phyloP scores from a whole-genome alignment of 2,888 invertebrate genomes.

The Tipula vernalis region DNA sequence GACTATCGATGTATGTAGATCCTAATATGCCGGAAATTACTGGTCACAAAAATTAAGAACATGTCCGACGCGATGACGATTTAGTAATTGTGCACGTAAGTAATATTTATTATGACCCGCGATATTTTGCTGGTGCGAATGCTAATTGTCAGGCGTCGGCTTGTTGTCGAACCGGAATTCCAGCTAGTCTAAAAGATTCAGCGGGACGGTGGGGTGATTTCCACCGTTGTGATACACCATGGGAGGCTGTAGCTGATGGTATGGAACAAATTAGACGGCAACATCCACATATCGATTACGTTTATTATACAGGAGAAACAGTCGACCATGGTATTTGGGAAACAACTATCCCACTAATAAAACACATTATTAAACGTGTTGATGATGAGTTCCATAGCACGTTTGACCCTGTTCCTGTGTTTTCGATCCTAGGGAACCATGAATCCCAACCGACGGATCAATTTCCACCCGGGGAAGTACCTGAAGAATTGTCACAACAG shows the following conservation, averaged over 20 bases:
- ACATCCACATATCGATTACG: conserved; percentile 46
- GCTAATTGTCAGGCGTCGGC: conserved; percentile 61
- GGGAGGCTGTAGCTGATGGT: conserved; percentile 52
- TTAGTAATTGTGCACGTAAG: conserved; percentile 27
- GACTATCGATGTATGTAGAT: conserved; percentile 23
- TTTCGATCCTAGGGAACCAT: conserved; percentile 68
- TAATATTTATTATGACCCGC: conserved; percentile 65
- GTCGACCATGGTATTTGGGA: conserved; percentile 84
- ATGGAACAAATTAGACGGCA: conserved; percentile 45
- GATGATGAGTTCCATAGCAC: conserved; percentile 38
- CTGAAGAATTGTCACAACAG: conserved; percentile 41
- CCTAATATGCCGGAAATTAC: conserved; percentile 14
- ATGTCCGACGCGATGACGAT: conserved; percentile 15
- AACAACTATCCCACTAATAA: conserved; percentile 53
- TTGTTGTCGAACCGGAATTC: conserved; percentile 49
- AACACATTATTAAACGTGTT: conserved; percentile 41
- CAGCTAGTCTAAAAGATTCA: conserved; percentile 19
- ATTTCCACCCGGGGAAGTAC: conserved; percentile 44
- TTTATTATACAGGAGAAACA: conserved; percentile 80
- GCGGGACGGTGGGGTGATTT: conserved; percentile 79
- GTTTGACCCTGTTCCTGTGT: conserved; percentile 51
- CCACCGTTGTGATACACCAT: conserved; percentile 61
- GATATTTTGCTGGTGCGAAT: conserved; percentile 52
- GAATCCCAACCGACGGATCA: conserved; percentile 72
- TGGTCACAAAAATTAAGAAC: neutral